A percentile compares a stretch with the other conserved stretches of the same genome.
Conservation (phyloP, 2,888 invertebrate genomes). For the Nowickia ferox region DNA sequence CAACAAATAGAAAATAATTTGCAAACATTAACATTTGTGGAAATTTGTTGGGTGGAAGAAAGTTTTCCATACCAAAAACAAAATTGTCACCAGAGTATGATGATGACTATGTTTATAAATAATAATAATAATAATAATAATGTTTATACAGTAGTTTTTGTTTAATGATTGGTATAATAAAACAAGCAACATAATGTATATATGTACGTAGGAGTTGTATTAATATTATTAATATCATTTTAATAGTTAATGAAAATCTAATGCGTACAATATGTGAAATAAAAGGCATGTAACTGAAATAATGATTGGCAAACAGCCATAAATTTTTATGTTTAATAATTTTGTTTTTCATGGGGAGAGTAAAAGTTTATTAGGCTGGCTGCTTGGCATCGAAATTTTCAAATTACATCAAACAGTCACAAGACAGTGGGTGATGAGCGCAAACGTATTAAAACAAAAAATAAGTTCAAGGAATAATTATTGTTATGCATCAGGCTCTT, state of each 20-base stretch:
- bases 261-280: neutral
- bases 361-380: neutral
- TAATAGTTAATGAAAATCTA: slow-evolving; percentile 16
- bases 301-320: neutral
- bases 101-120: slow-evolving; percentile 30
- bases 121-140: slow-evolving; percentile 29
- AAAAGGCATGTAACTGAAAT: neutral
- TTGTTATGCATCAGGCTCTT: no score
- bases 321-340: slow-evolving; percentile 4
- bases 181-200: neutral
- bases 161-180: slow-evolving; percentile 18
- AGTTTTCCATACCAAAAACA: neutral
- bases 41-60: slow-evolving; percentile 5
- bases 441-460: no score
- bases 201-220: neutral
- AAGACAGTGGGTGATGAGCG: no score
- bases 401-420: no score
- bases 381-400: no score
- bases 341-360: neutral
- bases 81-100: slow-evolving; percentile 26
- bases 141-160: slow-evolving; percentile 22
- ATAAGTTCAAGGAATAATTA: no score
- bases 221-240: slow-evolving; percentile 20
- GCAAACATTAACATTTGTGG: neutral
- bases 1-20: slow-evolving; percentile 4